Base-by-base conservation (phyloP, 2,113 vertebrate genomes). In the Prochilodus magdalenae region DNA sequence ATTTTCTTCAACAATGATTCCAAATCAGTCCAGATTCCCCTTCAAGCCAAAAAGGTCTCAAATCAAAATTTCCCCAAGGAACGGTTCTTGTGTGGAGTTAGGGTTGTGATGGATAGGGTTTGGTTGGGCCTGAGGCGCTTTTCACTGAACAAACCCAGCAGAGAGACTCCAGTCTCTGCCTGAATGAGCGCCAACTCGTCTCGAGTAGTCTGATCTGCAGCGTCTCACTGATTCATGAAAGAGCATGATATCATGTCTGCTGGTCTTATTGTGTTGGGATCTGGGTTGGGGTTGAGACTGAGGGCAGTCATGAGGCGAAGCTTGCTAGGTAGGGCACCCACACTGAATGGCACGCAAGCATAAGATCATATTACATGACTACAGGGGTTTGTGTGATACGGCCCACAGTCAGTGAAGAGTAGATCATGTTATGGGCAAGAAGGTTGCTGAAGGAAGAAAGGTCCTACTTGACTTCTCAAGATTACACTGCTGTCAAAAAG, bases 171-270 rank as follows among this genome's bases (percentile, higher is more conserved):
- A 55, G 79, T 60, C 63, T 78, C 26, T 33, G 66, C 71, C 70
- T 66, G 77, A 80, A 66, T 44, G 47, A 66, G 29, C 16, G 22
- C n/a, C 75, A 62, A 63, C 81, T 51, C 16, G 57, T 83, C 73
- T 51, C 24, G 44, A 51, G 69, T 67, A 76, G 57, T 67, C 71
- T 10, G 49, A 81, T 81, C 62, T 67, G 60, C 60, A 20, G 44
- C 47, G 33, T 81, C 66, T 71, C 53, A 72, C 27, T 63, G 13
- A 49, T 57, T 77, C 57, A 67, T 57, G 33, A 66, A 81, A 69
- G 74, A 83, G 51, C 59, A 77, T 81, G 85, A 87, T 82, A 66
- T 85, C 79, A 83, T 49, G 80, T 84, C 85, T 85, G 72, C 71
- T 30, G 55, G 27, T 24, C 63, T 66, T 65, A 51, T 71, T 73